Conservation (phyloP, 2,888 invertebrate species). For the Agapostemon virescens region DNA sequence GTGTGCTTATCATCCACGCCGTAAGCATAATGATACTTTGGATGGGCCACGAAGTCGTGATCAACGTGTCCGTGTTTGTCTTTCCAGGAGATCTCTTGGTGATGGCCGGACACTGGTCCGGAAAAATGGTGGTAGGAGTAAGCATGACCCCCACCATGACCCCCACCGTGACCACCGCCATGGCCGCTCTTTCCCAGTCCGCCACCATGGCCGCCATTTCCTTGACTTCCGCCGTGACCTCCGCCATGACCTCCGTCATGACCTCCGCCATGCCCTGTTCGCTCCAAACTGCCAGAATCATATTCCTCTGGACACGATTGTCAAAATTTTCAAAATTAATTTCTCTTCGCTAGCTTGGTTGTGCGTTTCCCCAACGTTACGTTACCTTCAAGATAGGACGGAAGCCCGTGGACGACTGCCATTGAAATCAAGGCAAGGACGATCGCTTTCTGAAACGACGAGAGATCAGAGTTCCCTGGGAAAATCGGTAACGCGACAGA, state of each 20-base stretch:
- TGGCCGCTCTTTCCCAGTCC: not conserved
- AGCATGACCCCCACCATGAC: constrained; percentile 49
- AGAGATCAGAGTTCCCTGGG: constrained; percentile 3
- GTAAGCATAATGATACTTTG: constrained; percentile 69
- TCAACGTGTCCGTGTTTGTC: constrained; percentile 70
- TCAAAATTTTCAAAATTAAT: too few species aligned
- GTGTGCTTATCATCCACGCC: constrained; percentile 71
- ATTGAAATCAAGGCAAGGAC: constrained; percentile 30
- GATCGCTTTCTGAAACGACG: constrained; percentile 41
- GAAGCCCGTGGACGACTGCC: constrained; percentile 14
- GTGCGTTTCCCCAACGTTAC: not conserved
- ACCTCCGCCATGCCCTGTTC: not conserved
- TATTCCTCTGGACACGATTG: not conserved
- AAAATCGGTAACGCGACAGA: not conserved
- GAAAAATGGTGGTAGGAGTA: constrained; percentile 64
- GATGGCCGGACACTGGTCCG: constrained; percentile 61
- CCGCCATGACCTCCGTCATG: not conserved
- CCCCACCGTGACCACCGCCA: constrained; percentile 8
- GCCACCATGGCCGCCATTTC: not conserved
- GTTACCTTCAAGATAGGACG: constrained; percentile 42
- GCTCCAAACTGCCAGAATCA: not conserved
- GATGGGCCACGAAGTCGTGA: constrained; percentile 70
- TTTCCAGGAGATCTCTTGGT: constrained; percentile 68
- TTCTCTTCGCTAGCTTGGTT: not conserved
- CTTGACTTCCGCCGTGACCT: too few species aligned